A percentile compares a stretch with the other conserved stretches of the same genome.
Conservation (phyloP, 2,888 invertebrate species). For the Tetragonisca angustula region DNA sequence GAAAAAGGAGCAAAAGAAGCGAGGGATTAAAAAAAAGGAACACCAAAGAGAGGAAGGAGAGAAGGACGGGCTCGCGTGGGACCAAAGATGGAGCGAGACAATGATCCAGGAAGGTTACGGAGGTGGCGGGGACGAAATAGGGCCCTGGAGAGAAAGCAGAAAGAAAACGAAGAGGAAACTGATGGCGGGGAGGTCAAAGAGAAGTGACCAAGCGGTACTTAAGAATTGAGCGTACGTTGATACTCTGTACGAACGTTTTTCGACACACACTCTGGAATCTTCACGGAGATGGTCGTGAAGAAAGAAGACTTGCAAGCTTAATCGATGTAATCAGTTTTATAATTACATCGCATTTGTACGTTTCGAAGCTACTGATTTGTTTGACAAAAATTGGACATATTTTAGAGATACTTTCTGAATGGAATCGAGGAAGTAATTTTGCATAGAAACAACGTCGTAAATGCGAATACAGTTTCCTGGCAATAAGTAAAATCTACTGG, state of each 20-base stretch:
- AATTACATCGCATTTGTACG: too few species aligned
- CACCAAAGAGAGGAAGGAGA: not conserved
- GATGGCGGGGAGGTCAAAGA: constrained; percentile 29
- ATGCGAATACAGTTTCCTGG: too few species aligned
- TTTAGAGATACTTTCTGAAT: too few species aligned
- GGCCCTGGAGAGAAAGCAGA: not conserved
- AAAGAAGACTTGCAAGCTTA: too few species aligned
- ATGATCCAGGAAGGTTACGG: not conserved
- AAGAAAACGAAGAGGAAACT: constrained; percentile 2
- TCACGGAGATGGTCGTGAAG: too few species aligned
- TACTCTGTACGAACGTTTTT: not conserved
- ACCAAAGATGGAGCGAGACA: constrained; percentile 33
- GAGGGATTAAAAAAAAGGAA: constrained; percentile 9
- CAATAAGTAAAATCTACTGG: too few species aligned
- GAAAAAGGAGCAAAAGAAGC: constrained; percentile 1
- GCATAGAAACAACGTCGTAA: too few species aligned
- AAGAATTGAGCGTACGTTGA: constrained; percentile 6
- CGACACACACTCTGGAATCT: too few species aligned
- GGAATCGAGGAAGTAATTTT: too few species aligned
- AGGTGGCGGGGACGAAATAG: constrained; percentile 13
- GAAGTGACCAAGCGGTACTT: not conserved
- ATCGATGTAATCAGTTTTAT: too few species aligned
- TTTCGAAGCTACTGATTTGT: too few species aligned
- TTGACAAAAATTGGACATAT: too few species aligned
- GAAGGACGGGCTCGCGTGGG: constrained; percentile 25